These are phyloP conservation scores for Ceyx melanurus DNA, from an alignment of 2,113 vertebrate species.

Conservation along the genomic window DNA sequence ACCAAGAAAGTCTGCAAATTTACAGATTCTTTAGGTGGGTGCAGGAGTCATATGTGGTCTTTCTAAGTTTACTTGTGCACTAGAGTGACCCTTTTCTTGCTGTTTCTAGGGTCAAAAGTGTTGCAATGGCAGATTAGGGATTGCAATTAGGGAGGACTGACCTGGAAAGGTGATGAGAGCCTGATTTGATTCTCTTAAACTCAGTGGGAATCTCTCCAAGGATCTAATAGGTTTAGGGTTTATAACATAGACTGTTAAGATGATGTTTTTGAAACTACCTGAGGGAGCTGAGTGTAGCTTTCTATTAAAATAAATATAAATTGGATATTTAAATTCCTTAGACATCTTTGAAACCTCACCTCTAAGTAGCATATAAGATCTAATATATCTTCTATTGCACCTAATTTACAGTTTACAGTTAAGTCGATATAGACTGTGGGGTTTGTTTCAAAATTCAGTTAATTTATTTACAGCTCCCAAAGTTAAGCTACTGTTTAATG, in stretches of 20 bases:
- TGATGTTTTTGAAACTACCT: conserved; percentile 41
- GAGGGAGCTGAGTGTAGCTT: not conserved
- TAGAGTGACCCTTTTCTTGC: not conserved
- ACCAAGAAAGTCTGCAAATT: not conserved
- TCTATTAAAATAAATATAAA: conserved; percentile 39
- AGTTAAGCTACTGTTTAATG: conserved; percentile 15
- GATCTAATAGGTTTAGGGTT: not conserved
- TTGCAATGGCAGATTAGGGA: not conserved
- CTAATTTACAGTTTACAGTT: conserved; percentile 37
- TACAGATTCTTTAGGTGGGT: not conserved
- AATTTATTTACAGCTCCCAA: conserved; percentile 41
- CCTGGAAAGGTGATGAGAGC: not conserved
- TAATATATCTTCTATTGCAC: conserved; percentile 26
- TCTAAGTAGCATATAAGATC: conserved; percentile 24
- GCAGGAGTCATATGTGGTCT: accelerated
- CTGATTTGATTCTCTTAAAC: not conserved
- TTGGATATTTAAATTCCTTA: conserved; percentile 28
- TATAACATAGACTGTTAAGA: not conserved
- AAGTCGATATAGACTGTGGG: conserved; percentile 25
- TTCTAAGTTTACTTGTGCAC: not conserved
- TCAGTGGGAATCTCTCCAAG: not conserved
- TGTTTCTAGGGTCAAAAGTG: not conserved
- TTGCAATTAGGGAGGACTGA: not conserved
- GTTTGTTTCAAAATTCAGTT: conserved; percentile 30
- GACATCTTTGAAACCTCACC: conserved; percentile 23